Percentiles rank a stretch among this genome's conserved stretches.
These are phyloP conservation scores for Myopa testacea DNA, from an alignment of 2,888 invertebrate species.

Conservation along the genomic window DNA sequence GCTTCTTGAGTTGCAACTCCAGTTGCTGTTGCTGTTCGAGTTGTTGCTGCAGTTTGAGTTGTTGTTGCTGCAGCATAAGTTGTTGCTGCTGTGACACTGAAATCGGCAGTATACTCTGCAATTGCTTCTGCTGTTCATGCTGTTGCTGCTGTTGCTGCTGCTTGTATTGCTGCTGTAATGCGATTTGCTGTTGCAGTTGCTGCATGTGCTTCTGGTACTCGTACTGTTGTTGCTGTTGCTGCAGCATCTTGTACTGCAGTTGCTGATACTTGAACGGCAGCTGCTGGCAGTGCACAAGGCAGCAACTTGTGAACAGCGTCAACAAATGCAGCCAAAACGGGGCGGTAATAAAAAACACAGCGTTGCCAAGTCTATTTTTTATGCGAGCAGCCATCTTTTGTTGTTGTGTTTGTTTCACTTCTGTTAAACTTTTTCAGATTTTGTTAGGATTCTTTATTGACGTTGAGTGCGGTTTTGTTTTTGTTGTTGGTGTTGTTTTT, in stretches of 20 bases:
- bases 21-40: conserved; percentile 14
- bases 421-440: not conserved
- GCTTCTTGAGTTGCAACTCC: conserved; percentile 9
- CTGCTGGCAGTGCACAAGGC: conserved; percentile 25
- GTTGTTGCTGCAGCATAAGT: not conserved
- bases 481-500: conserved; percentile 6
- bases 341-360: conserved; percentile 7
- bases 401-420: conserved; percentile 9
- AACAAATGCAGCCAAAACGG: conserved; percentile 3
- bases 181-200: conserved; percentile 31
- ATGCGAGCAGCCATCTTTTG: not conserved
- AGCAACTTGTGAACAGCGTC: not conserved
- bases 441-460: not conserved
- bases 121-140: conserved; percentile 1
- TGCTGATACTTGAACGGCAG: conserved; percentile 46
- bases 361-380: not conserved
- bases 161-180: conserved; percentile 13
- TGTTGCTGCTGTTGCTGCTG: conserved; percentile 21
- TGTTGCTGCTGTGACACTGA: conserved; percentile 9
- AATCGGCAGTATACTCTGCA: not conserved
- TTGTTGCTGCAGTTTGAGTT: conserved; percentile 13
- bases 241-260: conserved; percentile 50
- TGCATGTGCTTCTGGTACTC: conserved; percentile 49
- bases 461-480: not conserved
- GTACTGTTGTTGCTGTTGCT: conserved; percentile 47